Base-by-base conservation (phyloP, 2,797 vertebrate species). In the Takifugu rubripes region DNA sequence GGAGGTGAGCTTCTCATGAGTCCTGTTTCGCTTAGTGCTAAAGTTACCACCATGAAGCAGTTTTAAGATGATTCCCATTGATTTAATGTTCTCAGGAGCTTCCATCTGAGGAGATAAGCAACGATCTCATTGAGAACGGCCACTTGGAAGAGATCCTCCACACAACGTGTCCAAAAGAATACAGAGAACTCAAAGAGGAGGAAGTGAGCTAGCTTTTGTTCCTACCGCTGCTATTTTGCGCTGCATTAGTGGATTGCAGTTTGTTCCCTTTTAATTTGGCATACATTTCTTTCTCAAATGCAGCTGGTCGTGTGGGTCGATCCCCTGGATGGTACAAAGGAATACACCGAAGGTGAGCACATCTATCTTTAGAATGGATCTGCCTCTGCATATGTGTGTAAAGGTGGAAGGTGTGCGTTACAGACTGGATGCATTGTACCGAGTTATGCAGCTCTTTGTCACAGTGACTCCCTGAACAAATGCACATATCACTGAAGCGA, bases 251-350 rank as follows among this genome's bases (percentile, higher is more conserved):
- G 25, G 3, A 27, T 27, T 12, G 0, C 3, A 10, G n/a, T 6
- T n/a, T 46, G 3, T 17, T 8, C 1, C 44, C 16, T 24, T 25
- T 3, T 14, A 3, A 12, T 5, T 40, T n/a, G 50, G 46, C n/a
- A 7, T 11, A 3, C 50, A 25, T 12, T 52, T 83, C 17, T 69
- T 15, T 74, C 21, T 69, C 51, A 45, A 47, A 78, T 49, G 68
- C 72, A 99, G 97, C 89, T 99, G 15, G 96, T 99, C 44, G 94
- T 99, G 63, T 99, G 97, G 97, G 95, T 99, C 4, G 97, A 99
- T 82, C 97, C 97, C 47, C 87, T 99, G 40, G 97, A 99, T 77
- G 97, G 97, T 57, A 99, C 97, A 55, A 98, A 99, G 83, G 97
- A 99, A 76, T 99, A 96, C 61, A 98, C 96, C 16, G 97, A 99